These are phyloP conservation scores for Germaria angustata DNA, from an alignment of 2,888 invertebrate genomes.

Conservation along the genomic window DNA sequence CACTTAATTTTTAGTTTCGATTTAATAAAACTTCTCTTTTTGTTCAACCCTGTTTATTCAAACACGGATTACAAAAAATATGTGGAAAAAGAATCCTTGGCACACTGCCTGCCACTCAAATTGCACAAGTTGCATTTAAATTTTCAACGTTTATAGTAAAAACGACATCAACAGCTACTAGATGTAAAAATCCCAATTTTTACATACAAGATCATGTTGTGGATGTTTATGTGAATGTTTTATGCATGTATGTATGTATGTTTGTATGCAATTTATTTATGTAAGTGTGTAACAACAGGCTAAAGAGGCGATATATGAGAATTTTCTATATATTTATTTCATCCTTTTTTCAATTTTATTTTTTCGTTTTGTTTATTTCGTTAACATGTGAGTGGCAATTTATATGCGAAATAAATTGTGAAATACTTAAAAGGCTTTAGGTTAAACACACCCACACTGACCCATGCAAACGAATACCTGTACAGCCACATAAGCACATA, in stretches of 20 bases:
- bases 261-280: neutral
- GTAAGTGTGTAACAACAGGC: constrained; percentile 8
- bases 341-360: neutral
- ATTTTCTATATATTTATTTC: constrained; percentile 19
- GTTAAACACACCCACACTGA: neutral
- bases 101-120: constrained; percentile 66
- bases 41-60: neutral
- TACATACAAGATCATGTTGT: constrained; percentile 50
- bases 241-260: neutral
- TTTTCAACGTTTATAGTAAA: constrained; percentile 60
- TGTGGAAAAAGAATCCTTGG: constrained; percentile 52
- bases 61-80: constrained; percentile 33
- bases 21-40: neutral
- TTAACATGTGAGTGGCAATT: constrained; percentile 62
- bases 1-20: neutral
- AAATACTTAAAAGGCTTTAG: constrained; percentile 27
- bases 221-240: neutral
- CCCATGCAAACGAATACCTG: neutral
- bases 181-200: constrained; percentile 49
- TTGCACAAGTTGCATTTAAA: constrained; percentile 66
- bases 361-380: constrained; percentile 47
- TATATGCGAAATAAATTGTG: constrained; percentile 67
- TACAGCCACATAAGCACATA: neutral
- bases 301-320: constrained; percentile 21
- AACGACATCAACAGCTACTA: constrained; percentile 50